Base-by-base conservation (phyloP, 1,140 invertebrate genomes). In the Philotrypesis tridentata region DNA sequence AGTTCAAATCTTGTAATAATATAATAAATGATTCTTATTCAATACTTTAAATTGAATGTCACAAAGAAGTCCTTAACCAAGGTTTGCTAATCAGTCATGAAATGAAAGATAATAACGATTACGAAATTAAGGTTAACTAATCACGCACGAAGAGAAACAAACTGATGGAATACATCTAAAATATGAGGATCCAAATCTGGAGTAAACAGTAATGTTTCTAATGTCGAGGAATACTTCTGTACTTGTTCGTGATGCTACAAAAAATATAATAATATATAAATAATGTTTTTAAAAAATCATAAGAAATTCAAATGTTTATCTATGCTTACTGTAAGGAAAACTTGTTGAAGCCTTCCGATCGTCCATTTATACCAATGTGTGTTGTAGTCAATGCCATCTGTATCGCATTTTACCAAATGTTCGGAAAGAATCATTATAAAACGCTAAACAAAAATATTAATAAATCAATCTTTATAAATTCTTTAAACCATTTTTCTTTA, bases 371-470 rank as follows among this genome's bases (percentile, higher is more conserved):
- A 99, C 97, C 98, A 99, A 89, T 96, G 95, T n/a, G 97, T 99
- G 89, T 97, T 96, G 87, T 96, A 98, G 90, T 98, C 97, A 83
- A 96, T 94, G 23, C 96, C 96, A 92, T 99, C 97, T 5, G 97
- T 97, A 89, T 99, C 98, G 90, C 97, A 98, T 55, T 96, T 93
- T 40, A 98, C 96, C 84, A 99, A 93, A 93, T 99, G 98, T 91
- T 99, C 98, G 0, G 98, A 98, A 70, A 99, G 93, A 85, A 99
- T 97, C 96, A 99, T 99, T 83, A 99, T 99, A 91, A 99, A 99
- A 84, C 98, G 94, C 95, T 96, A 89, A 33, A 88, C 87, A 85
- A 75, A 84, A 80, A 88, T 71, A 82, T 82, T 76, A 85, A 83
- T 73, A 80, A 80, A 80, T 83, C n/a, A 80, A 31, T 74, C 63